Base-by-base conservation (phyloP, 2,113 vertebrate genomes). In the Coptodon rendalli region DNA sequence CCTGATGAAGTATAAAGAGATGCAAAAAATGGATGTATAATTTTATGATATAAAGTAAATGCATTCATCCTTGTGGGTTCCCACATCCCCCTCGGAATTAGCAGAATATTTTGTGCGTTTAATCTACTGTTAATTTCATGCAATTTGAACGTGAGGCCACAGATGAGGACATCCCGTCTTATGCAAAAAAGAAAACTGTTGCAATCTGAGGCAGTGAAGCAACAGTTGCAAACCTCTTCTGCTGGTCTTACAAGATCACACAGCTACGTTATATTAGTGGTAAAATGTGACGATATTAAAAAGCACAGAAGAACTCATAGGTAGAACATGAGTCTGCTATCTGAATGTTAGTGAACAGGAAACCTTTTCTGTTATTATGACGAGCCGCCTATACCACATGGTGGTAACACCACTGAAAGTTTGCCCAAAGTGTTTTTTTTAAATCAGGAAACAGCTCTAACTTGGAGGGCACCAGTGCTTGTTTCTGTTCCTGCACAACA, bases 111-210 rank as follows among this genome's bases (percentile, higher is more conserved):
- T 40, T 9, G 36, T 71, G 2, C 0, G 0, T 22, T 71, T 40
- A 71, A 24, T 43, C 11, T 71, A 6, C 36, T 71, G n/a, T 43
- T 68, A 40, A 71, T 43, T 22, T 68, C 36, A 22, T 71, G 36
- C n/a, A 9, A 0, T 1, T 40, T 71, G 36, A 71, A 6, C 24
- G 36, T 16, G 38, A 43, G 38, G 7, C 66, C 36, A 43, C 66
- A 71, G 0, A 24, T 16, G 0, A 71, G 36, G n/a, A 24, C n/a
- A 16, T 71, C 7, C 66, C 0, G 7, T 24, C 7, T 43, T 43
- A 24, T 43, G 0, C 12, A 71, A 71, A 71, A 71, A 71, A 43
- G 66, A 71, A 43, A 71, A 71, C n/a, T 24, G n/a, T 16, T 43
- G 7, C 12, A 71, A 71, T 9, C n/a, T 6, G 66, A 43, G 38